Evolutionary conservation across 2,797 vertebrate genomes (phyloP), one percentile per base, ranked within the genome.

Genomic region (Gadopsis bispinosus): DNA sequence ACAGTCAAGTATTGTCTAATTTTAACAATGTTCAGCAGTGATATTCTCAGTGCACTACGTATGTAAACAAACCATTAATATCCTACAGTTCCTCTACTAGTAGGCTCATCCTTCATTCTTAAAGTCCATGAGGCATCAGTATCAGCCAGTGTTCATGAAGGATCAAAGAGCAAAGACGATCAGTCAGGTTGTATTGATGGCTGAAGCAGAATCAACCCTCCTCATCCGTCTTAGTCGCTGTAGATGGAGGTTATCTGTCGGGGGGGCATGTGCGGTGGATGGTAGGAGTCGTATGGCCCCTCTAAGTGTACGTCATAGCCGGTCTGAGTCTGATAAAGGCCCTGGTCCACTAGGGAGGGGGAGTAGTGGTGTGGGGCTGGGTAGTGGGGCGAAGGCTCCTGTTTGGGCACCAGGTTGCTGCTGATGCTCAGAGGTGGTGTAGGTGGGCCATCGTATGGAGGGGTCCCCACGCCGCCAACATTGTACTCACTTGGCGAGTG

Each of bases 351-450:
- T 17, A 93, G 74, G 58, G 94, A 83, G 20, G 93, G 90, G 55
- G 94, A 94, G 86, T 94, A 94, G 73, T 92, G 94, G 69, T 94
- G 94, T 2, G 90, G 76, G 37, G 95, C 83, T 1, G 95, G 91
- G 77, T 97, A 98, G 80, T 95, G 96, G 1, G 97, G 96, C 4
- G 97, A 97, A 0, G 95, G 92, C 67, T 98, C 98, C 90, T 97
- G 98, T 91, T 98, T 98, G 83, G 97, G 91, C 61, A 97, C 93
- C 85, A 98, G 96, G 90, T 97, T 98, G 19, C 96, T 96, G 47
- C 95, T 97, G 91, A 99, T 95, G 93, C 98, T 99, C 68, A 99
- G 92, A 0, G 98, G 98, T 0, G 98, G 98, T 0, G 97, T 99
- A 0, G 99, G 96, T 2, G 97, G 96, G 0, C 95, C 97, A 1